Conservation (phyloP, 2,888 invertebrate genomes). For the Cataglyphis cursor region DNA sequence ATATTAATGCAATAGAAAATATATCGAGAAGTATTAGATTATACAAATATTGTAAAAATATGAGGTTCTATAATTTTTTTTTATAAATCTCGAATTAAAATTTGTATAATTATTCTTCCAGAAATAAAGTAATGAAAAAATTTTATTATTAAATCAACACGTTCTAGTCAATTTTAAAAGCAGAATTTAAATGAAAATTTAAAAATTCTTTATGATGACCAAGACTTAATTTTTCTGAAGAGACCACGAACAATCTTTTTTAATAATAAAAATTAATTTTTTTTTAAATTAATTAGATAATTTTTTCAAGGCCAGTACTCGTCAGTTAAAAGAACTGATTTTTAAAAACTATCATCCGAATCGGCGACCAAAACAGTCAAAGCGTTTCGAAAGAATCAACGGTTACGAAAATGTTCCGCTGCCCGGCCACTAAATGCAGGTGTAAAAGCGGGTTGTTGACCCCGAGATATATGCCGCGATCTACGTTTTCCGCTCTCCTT, state of each 20-base stretch:
- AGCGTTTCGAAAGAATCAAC: constrained; percentile 62
- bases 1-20: not conserved
- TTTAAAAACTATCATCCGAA: not conserved
- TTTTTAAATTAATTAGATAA: not conserved
- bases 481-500: constrained; percentile 67
- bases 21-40: not conserved
- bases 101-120: not conserved
- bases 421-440: constrained; percentile 56
- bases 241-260: not conserved
- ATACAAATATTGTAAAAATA: not conserved
- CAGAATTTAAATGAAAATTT: not conserved
- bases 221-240: not conserved
- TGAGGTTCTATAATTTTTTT: not conserved
- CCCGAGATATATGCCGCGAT: constrained; percentile 49
- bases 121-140: not conserved
- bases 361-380: not conserved
- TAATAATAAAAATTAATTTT: not conserved
- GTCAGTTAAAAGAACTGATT: not conserved
- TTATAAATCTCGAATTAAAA: not conserved
- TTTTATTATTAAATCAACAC: not conserved
- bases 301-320: not conserved
- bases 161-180: not conserved
- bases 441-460: constrained; percentile 63
- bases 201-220: not conserved
- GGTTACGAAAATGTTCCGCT: constrained; percentile 71